Conservation (phyloP, 2,888 invertebrate genomes). For the Chymomyza fuscimana region DNA sequence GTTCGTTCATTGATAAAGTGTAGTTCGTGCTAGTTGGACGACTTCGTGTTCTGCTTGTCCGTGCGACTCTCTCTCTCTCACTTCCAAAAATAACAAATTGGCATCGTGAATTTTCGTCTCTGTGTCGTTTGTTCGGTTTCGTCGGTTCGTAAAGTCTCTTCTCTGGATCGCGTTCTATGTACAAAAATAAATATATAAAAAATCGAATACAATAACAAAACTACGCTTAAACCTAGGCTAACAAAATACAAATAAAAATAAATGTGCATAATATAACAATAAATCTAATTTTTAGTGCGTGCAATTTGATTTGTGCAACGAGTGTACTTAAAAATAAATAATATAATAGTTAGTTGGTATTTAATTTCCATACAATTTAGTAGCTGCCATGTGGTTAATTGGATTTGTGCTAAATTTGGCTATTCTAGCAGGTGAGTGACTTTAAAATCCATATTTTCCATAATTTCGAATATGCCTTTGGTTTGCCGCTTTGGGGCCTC, state of each 20-base stretch:
- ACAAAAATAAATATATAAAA: neutral
- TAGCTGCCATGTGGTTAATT: slow-evolving; percentile 73
- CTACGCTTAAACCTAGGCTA: slow-evolving; percentile 13
- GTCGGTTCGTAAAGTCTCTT: neutral
- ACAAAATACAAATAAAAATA: neutral
- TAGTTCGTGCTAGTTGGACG: slow-evolving; percentile 65
- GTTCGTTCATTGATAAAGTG: slow-evolving; percentile 63
- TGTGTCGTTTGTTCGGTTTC: slow-evolving; percentile 16
- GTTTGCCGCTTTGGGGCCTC: neutral
- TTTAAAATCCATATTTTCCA: slow-evolving; percentile 2
- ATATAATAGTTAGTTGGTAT: neutral
- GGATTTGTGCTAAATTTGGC: slow-evolving; percentile 79
- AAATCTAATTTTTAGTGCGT: neutral
- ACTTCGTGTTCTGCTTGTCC: slow-evolving; percentile 50
- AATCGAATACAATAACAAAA: neutral
- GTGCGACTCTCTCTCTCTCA: slow-evolving; percentile 41
- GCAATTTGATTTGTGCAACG: neutral
- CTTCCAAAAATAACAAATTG: slow-evolving; percentile 9
- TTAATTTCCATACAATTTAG: neutral
- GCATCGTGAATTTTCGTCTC: slow-evolving; percentile 38
- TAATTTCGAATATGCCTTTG: neutral
- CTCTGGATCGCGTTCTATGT: slow-evolving; percentile 46
- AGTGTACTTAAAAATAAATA: neutral
- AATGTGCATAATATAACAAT: neutral
- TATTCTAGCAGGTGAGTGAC: slow-evolving; percentile 77